These are phyloP conservation scores for Mormyrus proboscirostris DNA, from an alignment of 2,797 vertebrate genomes.

Conservation along the genomic window DNA sequence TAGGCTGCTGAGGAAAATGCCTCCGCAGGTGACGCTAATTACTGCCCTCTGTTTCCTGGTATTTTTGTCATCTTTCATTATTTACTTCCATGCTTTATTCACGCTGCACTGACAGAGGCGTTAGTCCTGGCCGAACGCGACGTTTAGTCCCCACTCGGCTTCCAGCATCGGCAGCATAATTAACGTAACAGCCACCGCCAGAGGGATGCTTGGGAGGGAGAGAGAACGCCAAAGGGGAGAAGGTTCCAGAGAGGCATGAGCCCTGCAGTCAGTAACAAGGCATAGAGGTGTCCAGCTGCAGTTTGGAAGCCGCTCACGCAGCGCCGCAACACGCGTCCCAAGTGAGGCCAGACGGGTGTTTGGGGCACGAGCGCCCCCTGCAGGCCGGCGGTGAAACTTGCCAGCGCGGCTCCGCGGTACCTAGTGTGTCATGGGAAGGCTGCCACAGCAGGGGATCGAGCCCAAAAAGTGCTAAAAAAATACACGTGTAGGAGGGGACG, in stretches of 20 bases:
- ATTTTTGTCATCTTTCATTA: conserved; percentile 58
- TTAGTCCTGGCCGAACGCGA: conserved; percentile 53
- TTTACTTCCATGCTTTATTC: conserved; percentile 47
- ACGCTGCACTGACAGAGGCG: conserved; percentile 59
- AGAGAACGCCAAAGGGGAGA: conserved; percentile 46
- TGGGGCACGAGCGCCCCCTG: background rate
- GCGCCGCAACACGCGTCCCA: background rate
- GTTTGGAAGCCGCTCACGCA: background rate
- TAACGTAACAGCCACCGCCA: conserved; percentile 48
- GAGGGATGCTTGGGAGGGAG: conserved; percentile 48
- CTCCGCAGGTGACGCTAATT: conserved; percentile 49
- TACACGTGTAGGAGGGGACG: background rate
- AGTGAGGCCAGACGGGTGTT: background rate
- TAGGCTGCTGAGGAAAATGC: conserved; percentile 27
- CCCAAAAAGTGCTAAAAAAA: background rate
- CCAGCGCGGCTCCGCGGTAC: background rate
- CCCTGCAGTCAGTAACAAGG: conserved; percentile 44
- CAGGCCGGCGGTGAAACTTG: background rate
- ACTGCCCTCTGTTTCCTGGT: conserved; percentile 49
- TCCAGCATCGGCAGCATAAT: conserved; percentile 47
- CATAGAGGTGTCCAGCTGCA: background rate
- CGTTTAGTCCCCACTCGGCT: conserved; percentile 41
- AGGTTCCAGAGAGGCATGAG: conserved; percentile 47
- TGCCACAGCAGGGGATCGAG: background rate
- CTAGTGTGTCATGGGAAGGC: background rate